A percentile compares a stretch with the other conserved stretches of the same genome.
Evolutionary conservation across 2,113 vertebrate species (phyloP).

Genomic region (Mesembrinibis cayennensis): DNA sequence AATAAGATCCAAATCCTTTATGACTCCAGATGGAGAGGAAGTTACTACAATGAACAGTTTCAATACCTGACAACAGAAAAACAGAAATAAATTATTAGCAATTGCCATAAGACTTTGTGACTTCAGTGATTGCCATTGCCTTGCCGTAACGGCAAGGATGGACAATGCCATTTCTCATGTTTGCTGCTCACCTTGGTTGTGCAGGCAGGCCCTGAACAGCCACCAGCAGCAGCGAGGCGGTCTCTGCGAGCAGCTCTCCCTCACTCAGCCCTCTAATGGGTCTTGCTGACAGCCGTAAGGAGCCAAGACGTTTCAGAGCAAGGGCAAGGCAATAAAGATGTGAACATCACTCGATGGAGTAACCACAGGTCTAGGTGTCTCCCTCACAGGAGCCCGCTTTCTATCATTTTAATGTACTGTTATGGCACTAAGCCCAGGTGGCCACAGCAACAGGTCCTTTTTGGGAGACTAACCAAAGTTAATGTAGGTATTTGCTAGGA

Average conservation of each 20-base stretch:
- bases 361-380: neutral
- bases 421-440: neutral
- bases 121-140: no score
- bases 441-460: neutral
- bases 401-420: neutral
- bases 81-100: neutral
- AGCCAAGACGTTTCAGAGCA: neutral
- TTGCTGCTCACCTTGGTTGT: neutral
- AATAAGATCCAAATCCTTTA: neutral
- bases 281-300: neutral
- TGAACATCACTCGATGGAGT: rapidly evolving
- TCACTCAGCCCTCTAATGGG: neutral
- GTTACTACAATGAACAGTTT: neutral
- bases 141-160: neutral
- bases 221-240: neutral
- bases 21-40: neutral
- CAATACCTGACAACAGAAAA: neutral
- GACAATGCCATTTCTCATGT: neutral
- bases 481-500: neutral
- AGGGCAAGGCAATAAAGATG: neutral
- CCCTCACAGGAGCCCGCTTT: neutral
- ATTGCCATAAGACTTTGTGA: neutral
- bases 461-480: neutral
- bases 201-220: neutral
- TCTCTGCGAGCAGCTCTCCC: neutral